These are phyloP conservation scores for Hydractinia symbiolongicarpus DNA, from an alignment of 30 jellyfish, hydroid and myxozoan species.

Conservation along the genomic window DNA sequence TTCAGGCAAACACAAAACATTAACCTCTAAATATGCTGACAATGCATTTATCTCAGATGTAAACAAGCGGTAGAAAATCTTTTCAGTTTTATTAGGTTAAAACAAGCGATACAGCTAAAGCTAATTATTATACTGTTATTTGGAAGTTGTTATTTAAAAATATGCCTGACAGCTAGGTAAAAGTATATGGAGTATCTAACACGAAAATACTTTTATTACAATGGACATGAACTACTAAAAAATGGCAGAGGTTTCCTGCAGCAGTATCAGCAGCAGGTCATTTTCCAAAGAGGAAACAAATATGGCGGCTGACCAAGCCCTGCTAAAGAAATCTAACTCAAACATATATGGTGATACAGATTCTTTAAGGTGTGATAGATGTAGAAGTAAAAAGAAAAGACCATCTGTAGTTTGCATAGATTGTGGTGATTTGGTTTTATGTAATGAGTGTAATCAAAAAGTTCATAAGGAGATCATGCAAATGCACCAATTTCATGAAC, in stretches of 20 bases:
- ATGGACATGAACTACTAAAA: neutral
- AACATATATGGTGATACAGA: constrained; percentile 7
- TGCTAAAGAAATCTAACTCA: constrained; percentile 22
- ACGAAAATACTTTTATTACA: neutral
- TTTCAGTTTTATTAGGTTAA: neutral
- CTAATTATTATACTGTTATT: no score
- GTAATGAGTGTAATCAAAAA: constrained; percentile 60
- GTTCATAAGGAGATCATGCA: constrained; percentile 45
- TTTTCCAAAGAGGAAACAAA: constrained; percentile 49
- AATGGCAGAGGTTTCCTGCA: constrained; percentile 29
- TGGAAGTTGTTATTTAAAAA: no score
- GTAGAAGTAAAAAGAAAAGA: constrained; percentile 43
- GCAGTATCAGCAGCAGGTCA: constrained; percentile 11
- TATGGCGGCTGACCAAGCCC: constrained; percentile 39
- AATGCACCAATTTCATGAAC: constrained; percentile 36
- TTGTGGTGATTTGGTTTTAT: constrained; percentile 69
- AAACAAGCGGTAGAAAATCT: constrained; percentile 8
- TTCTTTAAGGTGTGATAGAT: constrained; percentile 16
- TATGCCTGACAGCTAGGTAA: no score
- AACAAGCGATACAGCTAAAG: no score
- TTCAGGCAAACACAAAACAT: no score
- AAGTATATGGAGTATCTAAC: no score
- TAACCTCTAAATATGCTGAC: constrained; percentile 7
- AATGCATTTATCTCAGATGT: constrained; percentile 19
- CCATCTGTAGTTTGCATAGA: constrained; percentile 55